Base-by-base conservation (phyloP, 2,113 vertebrate genomes). In the Corythornis madagascariensis region DNA sequence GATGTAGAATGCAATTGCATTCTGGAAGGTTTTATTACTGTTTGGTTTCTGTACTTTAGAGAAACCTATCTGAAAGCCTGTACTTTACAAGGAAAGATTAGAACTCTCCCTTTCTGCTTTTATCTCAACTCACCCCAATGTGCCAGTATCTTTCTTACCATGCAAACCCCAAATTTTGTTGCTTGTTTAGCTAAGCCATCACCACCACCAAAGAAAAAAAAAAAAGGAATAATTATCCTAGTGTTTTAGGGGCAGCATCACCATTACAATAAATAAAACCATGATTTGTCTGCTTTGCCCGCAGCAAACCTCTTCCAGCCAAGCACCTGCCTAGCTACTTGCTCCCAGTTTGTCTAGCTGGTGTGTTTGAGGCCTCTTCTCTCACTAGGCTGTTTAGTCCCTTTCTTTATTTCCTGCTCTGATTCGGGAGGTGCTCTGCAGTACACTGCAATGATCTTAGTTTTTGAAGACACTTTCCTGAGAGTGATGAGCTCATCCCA, bases 171-270 rank as follows among this genome's bases (percentile, higher is more conserved):
- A 79, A 26, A 26, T 64, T 45, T 50, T 90, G 92, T 83, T 83
- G 48, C n/a, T 88, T 89, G 11, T 85, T n/a, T 78, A 69, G 63
- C 81, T 85, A 71, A 92, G 71, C 79, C 71, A 84, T 77, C 78
- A 79, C 29, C 45, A 87, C 50, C 63, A 24, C 66, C 65, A 87
- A 92, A 82, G 57, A 75, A 82, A 60, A 35, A 38, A 38, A 38
- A 38, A 38, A 11, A 82, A 5, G 5, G 57, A 91, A 69, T 92
- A 72, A 87, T 92, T 85, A 91, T 87, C 53, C 35, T 16, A 73
- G 53, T 75, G 82, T 93, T 89, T 70, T 69, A 56, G 29, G 65
- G 42, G 89, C 57, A 73, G 26, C 53, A 79, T 87, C 2, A 16
- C 48, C 25, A 42, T 87, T 85, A 87, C 55, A 40, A 69, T 69